Conservation (phyloP, 2,797 vertebrate genomes). For the Phataginus tetradactyla region DNA sequence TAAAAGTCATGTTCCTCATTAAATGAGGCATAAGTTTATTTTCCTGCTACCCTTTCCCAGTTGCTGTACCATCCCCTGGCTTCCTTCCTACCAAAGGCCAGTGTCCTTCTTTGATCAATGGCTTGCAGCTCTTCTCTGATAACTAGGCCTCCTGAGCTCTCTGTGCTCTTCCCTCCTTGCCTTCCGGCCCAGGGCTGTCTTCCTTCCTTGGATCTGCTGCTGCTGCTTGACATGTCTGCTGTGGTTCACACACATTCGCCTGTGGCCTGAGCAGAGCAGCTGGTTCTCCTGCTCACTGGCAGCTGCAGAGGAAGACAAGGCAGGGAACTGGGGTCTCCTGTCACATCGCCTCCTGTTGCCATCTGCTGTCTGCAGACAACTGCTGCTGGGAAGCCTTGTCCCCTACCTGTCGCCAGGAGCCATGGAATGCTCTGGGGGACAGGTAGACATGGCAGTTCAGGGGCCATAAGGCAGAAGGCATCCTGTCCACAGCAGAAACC, state of each 20-base stretch:
- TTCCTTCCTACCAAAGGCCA: neutral
- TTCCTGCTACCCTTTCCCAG: neutral
- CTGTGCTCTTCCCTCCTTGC: neutral
- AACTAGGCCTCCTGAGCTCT: neutral
- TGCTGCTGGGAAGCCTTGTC: neutral
- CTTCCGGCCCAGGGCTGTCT: neutral
- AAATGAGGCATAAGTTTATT: neutral
- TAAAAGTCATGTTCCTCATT: neutral
- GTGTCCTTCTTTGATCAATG: neutral
- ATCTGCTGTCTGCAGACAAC: neutral
- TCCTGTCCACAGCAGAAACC: neutral
- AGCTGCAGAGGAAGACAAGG: neutral
- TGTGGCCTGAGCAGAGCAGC: rapidly evolving
- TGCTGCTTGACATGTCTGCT: neutral
- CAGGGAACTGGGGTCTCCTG: neutral
- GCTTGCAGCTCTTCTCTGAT: neutral
- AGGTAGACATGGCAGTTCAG: neutral
- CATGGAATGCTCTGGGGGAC: too few relatives aligned
- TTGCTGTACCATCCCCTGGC: neutral
- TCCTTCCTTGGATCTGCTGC: neutral
- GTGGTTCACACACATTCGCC: neutral
- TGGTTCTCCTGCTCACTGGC: neutral
- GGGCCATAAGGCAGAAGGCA: rapidly evolving
- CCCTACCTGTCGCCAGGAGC: neutral
- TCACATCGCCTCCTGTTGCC: neutral